Evolutionary conservation across 2,888 invertebrate species (phyloP), one percentile per base, ranked within the genome.

Genomic region (Tolmerus cingulatus): DNA sequence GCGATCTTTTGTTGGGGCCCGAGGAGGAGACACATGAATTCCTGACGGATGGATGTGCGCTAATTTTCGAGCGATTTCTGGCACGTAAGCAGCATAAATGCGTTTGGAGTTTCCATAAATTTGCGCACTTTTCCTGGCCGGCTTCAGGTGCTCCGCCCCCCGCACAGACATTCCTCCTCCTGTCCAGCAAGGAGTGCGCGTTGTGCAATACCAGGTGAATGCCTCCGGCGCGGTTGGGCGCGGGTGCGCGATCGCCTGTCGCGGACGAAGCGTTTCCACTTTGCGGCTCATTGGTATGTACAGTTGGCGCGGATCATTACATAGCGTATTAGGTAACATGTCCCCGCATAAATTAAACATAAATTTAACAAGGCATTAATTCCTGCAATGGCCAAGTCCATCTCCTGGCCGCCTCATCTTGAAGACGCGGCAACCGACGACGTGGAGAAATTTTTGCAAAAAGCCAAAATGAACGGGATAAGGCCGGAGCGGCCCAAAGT

Each of bases 401-500:
- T 66, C 82, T 27, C 43, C 74, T 74, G 16, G 43, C 27, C 34
- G 23, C 43, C 30, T 74, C 30, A 66, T 74, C 85, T 85, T 74
- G n/a, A 23, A 27, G 43, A 23, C 40, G 43, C 14, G 14, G 85
- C 74, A 12, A 12, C 12, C 43, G 43, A 46, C 43, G 85, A 85
- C 85, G 85, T 85, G 85, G 85, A 85, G 85, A 85, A 85, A 85
- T 85, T 85, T 43, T 85, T 85, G 46, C 43, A 85, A 85, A 43
- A 85, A 74, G 74, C 57, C 46, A 46, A 74, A 79, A 74, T 74
- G 74, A 85, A 85, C 74, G 74, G 85, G 85, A 85, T 43, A 85
- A 34, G 46, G 34, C 40, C 30, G 30, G 34, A 82, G 51, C 37
- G 66, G 57, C 82, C 66, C 57, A 55, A 82, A 82, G 57, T 82